Evolutionary conservation across 53 echinoderm and acorn worm genomes (phyloP).

Genomic region (Astropecten irregularis): DNA sequence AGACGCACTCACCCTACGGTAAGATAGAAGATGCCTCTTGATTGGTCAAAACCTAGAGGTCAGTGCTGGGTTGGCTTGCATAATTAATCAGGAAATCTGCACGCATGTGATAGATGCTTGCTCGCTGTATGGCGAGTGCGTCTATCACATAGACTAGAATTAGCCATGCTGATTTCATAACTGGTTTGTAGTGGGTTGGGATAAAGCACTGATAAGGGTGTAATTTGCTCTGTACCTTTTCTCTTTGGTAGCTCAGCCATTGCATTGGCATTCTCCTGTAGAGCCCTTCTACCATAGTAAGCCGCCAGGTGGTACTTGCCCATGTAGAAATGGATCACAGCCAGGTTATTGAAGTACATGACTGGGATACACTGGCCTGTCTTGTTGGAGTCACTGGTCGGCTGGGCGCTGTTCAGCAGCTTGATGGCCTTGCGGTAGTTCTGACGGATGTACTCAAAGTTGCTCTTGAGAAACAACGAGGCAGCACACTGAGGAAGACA

Average conservation of each 20-base stretch:
- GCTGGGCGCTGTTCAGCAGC: constrained; percentile 89
- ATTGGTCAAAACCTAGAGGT: too few relatives aligned
- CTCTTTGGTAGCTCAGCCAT: constrained; percentile 83
- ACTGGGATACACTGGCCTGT: constrained; percentile 88
- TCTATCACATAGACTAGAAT: too few relatives aligned
- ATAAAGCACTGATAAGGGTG: too few relatives aligned
- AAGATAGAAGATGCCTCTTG: too few relatives aligned
- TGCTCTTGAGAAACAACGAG: constrained; percentile 90
- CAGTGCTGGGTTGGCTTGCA: too few relatives aligned
- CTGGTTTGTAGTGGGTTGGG: too few relatives aligned
- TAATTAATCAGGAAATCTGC: too few relatives aligned
- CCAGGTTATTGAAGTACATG: constrained; percentile 94
- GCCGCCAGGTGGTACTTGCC: constrained; percentile 89
- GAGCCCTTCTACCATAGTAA: constrained; percentile 84
- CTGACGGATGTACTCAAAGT: constrained; percentile 97
- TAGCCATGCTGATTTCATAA: too few relatives aligned
- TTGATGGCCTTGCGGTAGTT: constrained; percentile 97
- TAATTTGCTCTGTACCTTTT: too few relatives aligned
- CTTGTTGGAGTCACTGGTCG: constrained; percentile 67
- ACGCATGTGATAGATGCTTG: too few relatives aligned
- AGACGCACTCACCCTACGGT: too few relatives aligned
- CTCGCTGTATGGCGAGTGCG: too few relatives aligned
- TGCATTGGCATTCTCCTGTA: constrained; percentile 85
- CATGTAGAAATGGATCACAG: constrained; percentile 92
- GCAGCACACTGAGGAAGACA: constrained; percentile 61